Base-by-base conservation (phyloP, 2,888 invertebrate genomes). In the Epinotia nisella region DNA sequence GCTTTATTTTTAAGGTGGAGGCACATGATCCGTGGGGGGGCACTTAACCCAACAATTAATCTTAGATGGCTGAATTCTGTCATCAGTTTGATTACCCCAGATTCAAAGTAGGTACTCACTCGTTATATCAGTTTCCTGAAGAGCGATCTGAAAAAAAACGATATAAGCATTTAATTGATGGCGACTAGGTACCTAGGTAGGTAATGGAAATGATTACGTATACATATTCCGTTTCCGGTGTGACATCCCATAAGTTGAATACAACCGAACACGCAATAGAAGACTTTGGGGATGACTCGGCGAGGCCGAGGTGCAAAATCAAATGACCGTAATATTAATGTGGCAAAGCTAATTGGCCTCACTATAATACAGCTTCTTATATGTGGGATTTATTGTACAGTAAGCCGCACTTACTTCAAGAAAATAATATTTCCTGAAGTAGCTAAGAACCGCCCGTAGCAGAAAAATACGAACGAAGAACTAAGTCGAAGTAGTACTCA, bases 101-200 rank as follows among this genome's bases (percentile, higher is more conserved):
- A 13, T 64, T 9, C 13, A 15, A 53, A 2, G 19, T 19, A 45
- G 17, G 24, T 45, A 73, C 73, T 69, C 53, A 73, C 73, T 64
- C 15, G 17, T 58, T 39, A 64, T 59, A 4, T 41, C 56, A 53
- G 53, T 62, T 17, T 64, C 64, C 13, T n/a, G 73, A 59, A 39
- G 39, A 3, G 53, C 68, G 39, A 73, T 73, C 73, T 73, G 73
- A 59, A 73, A 73, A 58, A 64, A 73, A 58, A 7, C 49, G 49
- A 60, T 45, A 51, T 15, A 49, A 17, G 41, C 39, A 19, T 24
- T 59, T 59, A 59, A 56, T 41, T 68, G n/a, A 67, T n/a, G 29
- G 17, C 13, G 35, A 24, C 19, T 39, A 24, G 19, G n/a, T 19
- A 13, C 21, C 24, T n/a, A 21, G 0, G 10, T 35, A 19, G 4